Conservation (phyloP, 2,888 invertebrate species). For the Amphipyra tragopoginis region DNA sequence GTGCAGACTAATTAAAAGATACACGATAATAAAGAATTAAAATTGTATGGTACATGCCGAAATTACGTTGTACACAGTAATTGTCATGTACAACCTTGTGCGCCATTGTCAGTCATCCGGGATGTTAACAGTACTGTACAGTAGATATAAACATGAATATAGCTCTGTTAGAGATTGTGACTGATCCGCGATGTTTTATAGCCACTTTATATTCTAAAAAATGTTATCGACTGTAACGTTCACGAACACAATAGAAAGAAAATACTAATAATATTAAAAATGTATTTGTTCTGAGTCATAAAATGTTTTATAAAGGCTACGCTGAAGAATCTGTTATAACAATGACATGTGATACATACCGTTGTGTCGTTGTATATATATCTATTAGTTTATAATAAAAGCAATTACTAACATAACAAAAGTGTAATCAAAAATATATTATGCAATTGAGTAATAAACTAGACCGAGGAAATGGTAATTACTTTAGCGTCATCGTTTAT, state of each 20-base stretch:
- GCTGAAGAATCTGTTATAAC: neutral
- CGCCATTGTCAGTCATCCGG: constrained; percentile 64
- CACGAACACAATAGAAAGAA: constrained; percentile 46
- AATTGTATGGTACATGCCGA: constrained; percentile 41
- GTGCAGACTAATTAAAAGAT: constrained; percentile 40
- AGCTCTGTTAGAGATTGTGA: constrained; percentile 25
- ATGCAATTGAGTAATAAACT: constrained; percentile 24
- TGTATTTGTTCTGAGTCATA: constrained; percentile 3
- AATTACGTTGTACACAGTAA: constrained; percentile 37
- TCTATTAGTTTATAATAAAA: too few relatives aligned
- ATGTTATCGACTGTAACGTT: constrained; percentile 61
- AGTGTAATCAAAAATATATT: constrained; percentile 21
- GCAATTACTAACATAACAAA: constrained; percentile 14
- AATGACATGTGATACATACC: too few relatives aligned
- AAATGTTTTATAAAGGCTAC: constrained; percentile 8
- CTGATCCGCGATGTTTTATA: constrained; percentile 50
- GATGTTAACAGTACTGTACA: constrained; percentile 50
- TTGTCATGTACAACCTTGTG: constrained; percentile 59
- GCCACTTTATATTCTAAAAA: constrained; percentile 51
- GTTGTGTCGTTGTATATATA: neutral
- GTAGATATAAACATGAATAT: constrained; percentile 41
- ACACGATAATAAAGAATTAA: constrained; percentile 37
- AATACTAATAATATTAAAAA: constrained; percentile 24
- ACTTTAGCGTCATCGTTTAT: constrained; percentile 10
- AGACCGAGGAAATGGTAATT: constrained; percentile 5